Evolutionary conservation across 2,113 vertebrate genomes (phyloP), one percentile per base, ranked within the genome.

Genomic region (Cariama cristata): DNA sequence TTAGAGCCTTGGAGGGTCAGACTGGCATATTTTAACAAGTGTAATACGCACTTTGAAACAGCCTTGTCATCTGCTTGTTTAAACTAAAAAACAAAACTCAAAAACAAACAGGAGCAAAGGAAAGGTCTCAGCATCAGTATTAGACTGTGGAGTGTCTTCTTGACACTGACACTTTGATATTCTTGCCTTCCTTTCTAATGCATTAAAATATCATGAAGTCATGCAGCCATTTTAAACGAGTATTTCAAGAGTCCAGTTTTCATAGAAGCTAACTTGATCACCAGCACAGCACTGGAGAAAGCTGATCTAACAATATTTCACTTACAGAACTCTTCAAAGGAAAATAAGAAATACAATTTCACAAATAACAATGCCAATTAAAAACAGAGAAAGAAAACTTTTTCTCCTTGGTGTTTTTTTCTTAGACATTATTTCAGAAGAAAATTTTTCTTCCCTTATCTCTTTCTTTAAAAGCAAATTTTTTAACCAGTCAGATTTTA

Each of bases 241-340:
- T 73, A 94, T 77, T 96, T 92, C 81, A 40, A 92, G 83, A 90
- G 89, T 90, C 86, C 91, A 92, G 84, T 96, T 94, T 90, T 86
- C n/a, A 14, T 14, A 81, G 72, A 96, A 17, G 52, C 91, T 97
- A 96, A 84, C 69, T 92, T 67, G 23, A 90, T 94, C 91, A 92
- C 71, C 94, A 96, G 94, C 91, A 97, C 68, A 95, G 68, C 91
- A 97, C 82, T 93, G 84, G 85, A 94, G 79, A 92, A 95, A 95
- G 94, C 86, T 82, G 72, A 85, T 89, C 90, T 94, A 91, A 89
- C 14, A 3, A 66, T 58, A 87, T 49, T 84, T 96, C 58, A 68
- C 42, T 88, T 83, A 76, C 49, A 96, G 68, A 95, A 93, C 55
- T 87, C 90, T 86, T 86, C 59, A 84, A 94, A 93, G 53, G 79